These are phyloP conservation scores for Lordiphosa stackelbergi DNA, from an alignment of 1,140 invertebrate species.

Conservation along the genomic window DNA sequence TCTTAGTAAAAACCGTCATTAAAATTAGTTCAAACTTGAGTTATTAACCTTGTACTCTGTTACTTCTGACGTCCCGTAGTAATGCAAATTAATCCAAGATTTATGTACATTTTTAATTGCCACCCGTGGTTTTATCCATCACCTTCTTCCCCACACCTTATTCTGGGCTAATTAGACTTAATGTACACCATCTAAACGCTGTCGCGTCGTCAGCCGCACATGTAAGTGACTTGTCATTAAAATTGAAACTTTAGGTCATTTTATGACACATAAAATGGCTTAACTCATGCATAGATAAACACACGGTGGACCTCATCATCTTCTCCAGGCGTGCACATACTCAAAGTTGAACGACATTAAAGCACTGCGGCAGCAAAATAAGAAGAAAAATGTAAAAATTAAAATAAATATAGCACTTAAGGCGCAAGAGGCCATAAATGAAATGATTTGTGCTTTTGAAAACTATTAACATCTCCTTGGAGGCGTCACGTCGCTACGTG, in stretches of 20 bases:
- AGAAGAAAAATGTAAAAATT: constrained; percentile 57
- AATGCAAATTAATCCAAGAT: too few relatives aligned
- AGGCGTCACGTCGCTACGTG: constrained; percentile 57
- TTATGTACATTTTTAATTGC: not conserved
- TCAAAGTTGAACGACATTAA: constrained; percentile 64
- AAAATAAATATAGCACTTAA: constrained; percentile 55
- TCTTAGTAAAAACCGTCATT: too few relatives aligned
- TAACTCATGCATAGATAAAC: constrained; percentile 52
- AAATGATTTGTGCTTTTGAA: constrained; percentile 43
- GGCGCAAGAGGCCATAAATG: constrained; percentile 33
- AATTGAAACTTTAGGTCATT: constrained; percentile 66
- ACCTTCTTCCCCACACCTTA: not conserved
- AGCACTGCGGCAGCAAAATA: constrained; percentile 13
- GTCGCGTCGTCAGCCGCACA: constrained; percentile 15
- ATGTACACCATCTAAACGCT: constrained; percentile 20
- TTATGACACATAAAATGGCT: constrained; percentile 28
- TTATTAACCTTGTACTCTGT: too few relatives aligned
- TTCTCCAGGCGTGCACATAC: constrained; percentile 54
- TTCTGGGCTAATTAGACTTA: constrained; percentile 40
- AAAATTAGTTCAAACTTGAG: too few relatives aligned
- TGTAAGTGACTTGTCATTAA: constrained; percentile 71
- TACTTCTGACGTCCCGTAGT: not conserved
- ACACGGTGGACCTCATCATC: constrained; percentile 20
- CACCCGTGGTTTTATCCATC: not conserved
- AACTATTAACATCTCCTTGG: constrained; percentile 57